Evolutionary conservation across 2,888 invertebrate genomes (phyloP).

Genomic region (Lamellibrachia satsuma): DNA sequence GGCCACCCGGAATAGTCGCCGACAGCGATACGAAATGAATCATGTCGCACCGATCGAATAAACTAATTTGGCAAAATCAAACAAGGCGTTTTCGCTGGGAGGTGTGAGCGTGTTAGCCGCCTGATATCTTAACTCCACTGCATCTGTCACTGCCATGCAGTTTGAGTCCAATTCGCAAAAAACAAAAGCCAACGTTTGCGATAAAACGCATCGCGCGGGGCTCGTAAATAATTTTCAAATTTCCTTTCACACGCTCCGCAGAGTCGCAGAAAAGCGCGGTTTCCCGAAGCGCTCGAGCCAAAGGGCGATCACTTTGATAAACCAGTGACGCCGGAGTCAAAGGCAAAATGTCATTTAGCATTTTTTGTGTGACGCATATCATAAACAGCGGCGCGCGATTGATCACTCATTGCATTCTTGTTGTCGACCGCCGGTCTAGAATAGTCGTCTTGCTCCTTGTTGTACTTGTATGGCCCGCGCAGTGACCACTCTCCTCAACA

Average conservation of each 20-base stretch:
- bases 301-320: constrained; percentile 10
- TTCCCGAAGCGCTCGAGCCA: not conserved
- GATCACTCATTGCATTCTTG: not conserved
- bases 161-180: not conserved
- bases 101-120: not conserved
- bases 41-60: not conserved
- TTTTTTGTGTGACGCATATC: not conserved
- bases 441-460: not conserved
- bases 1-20: constrained; percentile 13
- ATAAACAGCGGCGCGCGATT: not conserved
- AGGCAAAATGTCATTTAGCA: not conserved
- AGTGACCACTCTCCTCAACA: not conserved
- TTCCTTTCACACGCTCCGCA: not conserved
- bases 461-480: not conserved
- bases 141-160: constrained; percentile 8
- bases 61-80: constrained; percentile 17
- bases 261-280: not conserved
- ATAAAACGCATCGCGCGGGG: constrained; percentile 17
- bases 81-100: constrained; percentile 3
- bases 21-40: not conserved
- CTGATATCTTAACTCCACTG: not conserved
- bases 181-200: constrained; percentile 13
- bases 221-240: constrained; percentile 9
- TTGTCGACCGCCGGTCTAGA: not conserved
- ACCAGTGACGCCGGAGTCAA: constrained; percentile 12